Conservation (phyloP, 2,113 vertebrate genomes). For the Actinemys pallida region DNA sequence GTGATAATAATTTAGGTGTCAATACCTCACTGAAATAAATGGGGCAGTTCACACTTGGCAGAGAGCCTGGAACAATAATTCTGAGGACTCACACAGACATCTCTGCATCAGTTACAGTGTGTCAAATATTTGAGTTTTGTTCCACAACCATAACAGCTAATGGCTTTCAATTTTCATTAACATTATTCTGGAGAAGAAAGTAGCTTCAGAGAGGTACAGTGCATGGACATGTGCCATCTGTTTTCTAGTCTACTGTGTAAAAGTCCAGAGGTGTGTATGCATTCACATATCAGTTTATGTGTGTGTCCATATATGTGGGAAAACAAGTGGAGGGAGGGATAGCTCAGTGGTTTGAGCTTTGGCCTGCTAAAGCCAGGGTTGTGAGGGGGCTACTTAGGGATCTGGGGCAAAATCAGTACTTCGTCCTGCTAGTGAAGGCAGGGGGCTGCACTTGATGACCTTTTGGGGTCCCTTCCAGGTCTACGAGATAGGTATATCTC, state of each 20-base stretch:
- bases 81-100: not conserved
- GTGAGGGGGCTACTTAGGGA: too few species aligned
- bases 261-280: not conserved
- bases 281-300: not conserved
- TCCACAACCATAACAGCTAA: not conserved
- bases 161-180: not conserved
- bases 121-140: not conserved
- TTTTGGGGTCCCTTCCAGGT: too few species aligned
- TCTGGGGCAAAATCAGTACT: too few species aligned
- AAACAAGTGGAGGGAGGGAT: too few species aligned
- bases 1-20: not conserved
- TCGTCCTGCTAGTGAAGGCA: too few species aligned
- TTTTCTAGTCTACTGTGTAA: not conserved
- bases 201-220: not conserved
- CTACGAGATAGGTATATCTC: too few species aligned
- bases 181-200: not conserved
- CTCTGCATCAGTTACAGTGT: not conserved
- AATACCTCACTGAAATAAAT: not conserved
- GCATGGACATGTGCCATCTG: not conserved
- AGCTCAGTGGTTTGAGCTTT: too few species aligned
- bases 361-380: too few species aligned
- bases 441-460: too few species aligned
- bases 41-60: not conserved
- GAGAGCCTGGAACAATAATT: not conserved
- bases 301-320: too few species aligned